These are phyloP conservation scores for Herpetotheres cachinnans DNA, from an alignment of 2,113 vertebrate genomes.

Conservation along the genomic window DNA sequence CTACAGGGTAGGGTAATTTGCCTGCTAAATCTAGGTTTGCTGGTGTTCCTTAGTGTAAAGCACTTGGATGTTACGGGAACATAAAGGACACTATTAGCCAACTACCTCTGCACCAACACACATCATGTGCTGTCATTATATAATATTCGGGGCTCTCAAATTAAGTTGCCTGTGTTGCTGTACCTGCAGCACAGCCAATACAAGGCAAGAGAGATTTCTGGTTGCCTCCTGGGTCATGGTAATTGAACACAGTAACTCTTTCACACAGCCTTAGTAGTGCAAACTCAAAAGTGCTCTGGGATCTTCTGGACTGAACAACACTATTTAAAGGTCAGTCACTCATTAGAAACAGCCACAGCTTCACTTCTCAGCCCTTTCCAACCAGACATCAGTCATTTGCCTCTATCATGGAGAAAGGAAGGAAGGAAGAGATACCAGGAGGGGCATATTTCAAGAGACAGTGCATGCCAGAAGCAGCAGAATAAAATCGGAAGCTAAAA, in stretches of 20 bases:
- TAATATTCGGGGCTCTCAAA: neutral
- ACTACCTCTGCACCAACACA: neutral
- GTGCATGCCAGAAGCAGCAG: neutral
- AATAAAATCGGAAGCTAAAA: neutral
- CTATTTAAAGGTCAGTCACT: neutral
- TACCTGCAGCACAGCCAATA: neutral
- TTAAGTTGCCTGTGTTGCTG: neutral
- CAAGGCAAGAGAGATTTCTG: neutral
- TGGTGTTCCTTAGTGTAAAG: neutral
- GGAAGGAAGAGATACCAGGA: neutral
- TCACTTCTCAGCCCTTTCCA: neutral
- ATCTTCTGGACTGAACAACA: neutral
- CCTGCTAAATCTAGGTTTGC: neutral
- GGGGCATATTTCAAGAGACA: neutral
- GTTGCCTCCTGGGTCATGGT: neutral
- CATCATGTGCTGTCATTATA: fast-evolving
- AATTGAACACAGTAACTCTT: neutral
- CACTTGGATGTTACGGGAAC: neutral
- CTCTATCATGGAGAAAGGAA: neutral
- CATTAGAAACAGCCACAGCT: neutral
- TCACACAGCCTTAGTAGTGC: neutral
- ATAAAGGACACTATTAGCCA: neutral
- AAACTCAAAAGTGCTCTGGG: neutral
- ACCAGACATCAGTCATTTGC: neutral
- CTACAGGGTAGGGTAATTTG: neutral